Evolutionary conservation across 2,113 vertebrate genomes (phyloP), one percentile per base, ranked within the genome.

Genomic region (Forbesichthys papilliferus): DNA sequence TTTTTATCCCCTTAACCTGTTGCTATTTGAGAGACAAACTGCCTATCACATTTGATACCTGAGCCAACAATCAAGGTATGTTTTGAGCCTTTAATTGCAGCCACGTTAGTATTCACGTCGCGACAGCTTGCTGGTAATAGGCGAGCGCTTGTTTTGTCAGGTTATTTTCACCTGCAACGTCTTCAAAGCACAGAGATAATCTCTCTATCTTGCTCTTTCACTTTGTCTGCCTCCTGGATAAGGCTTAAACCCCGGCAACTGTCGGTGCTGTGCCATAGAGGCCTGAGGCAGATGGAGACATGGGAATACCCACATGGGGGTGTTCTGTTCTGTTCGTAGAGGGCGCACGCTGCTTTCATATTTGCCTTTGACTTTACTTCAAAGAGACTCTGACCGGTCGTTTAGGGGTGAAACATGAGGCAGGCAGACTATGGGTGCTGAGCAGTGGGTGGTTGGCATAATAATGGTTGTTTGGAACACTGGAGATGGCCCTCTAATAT

Each of bases 291-390:
- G 77, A 47, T 36, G 54, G 47, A 74, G 74, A 47, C 75, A 18
- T 63, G 83, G 78, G 84, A 86, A 87, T 79, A 84, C 71, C 64
- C 66, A 48, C 69, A 66, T 66, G 80, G 54, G 84, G 81, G 84
- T 20, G 20, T 20, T 20, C 20, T 42, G 36, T 42, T 58, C 69
- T 78, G 59, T 79, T 79, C 72, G 75, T 14, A 9, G 77, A 85
- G 71, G 69, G 82, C 85, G 53, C 46, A 49, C 53, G 5, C 59
- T 70, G 82, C 73, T 86, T 88, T 90, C 66, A 84, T 79, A 82
- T 84, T 81, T 88, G 72, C 78, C 77, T 82, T 84, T 79, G 75
- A 61, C 69, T 79, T 55, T 48, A 86, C 84, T 89, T 90, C 81
- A 86, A 88, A 87, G 85, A 67, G 68, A 53, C 65, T 73, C 64